A percentile compares a stretch with the other conserved stretches of the same genome.
phyloP scores from a whole-genome alignment of 2,888 invertebrate genomes.

The Acleris emargana region DNA sequence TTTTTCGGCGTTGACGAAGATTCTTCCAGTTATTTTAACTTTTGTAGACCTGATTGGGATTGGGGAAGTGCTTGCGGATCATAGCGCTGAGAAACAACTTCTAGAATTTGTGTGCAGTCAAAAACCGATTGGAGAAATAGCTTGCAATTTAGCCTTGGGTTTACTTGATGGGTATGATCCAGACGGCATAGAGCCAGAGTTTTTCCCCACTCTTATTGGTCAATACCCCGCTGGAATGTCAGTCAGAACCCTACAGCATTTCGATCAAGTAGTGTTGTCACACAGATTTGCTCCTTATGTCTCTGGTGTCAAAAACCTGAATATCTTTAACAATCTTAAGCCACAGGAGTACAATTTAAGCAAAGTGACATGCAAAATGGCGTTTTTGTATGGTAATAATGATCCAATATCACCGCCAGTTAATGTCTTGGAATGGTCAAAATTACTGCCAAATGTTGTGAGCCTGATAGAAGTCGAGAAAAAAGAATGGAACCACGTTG shows the following conservation, averaged over 20 bases:
- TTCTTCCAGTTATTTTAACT: background rate
- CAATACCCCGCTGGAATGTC: conserved; percentile 17
- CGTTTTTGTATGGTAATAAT: conserved; percentile 15
- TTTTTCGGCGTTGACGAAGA: background rate
- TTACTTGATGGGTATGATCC: conserved; percentile 5
- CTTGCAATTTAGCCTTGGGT: background rate
- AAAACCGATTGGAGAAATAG: conserved; percentile 9
- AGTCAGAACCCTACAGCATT: conserved; percentile 11
- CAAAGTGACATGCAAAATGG: conserved; percentile 11
- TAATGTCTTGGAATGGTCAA: conserved; percentile 1
- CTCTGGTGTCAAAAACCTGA: conserved; percentile 1
- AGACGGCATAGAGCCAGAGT: conserved; percentile 15
- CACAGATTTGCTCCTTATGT: conserved; percentile 13
- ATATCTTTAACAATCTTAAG: background rate
- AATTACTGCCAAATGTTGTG: conserved; percentile 10
- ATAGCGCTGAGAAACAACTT: conserved; percentile 5
- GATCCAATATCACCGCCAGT: conserved; percentile 6
- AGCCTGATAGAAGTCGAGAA: conserved; percentile 1
- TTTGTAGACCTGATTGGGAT: background rate
- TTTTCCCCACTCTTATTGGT: conserved; percentile 3
- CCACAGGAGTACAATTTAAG: conserved; percentile 23
- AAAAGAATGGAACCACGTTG: conserved; percentile 12
- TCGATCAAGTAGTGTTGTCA: conserved; percentile 13
- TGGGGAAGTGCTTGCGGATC: conserved; percentile 12
- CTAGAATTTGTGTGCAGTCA: background rate